Base-by-base conservation (phyloP, 2,888 invertebrate genomes). In the Leptinotarsa juncta region DNA sequence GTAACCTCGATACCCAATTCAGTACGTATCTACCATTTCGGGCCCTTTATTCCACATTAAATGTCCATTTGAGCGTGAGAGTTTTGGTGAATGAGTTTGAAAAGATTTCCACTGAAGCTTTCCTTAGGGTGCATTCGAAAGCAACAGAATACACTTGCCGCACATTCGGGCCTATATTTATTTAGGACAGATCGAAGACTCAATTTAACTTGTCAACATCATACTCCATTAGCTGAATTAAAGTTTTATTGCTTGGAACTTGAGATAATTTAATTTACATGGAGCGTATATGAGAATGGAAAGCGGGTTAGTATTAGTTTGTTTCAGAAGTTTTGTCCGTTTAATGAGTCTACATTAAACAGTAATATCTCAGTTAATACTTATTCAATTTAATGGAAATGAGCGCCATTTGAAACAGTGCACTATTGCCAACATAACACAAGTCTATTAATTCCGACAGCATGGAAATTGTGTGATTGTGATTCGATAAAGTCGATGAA, bases 171-270 rank as follows among this genome's bases (percentile, higher is more conserved):
- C 23, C 20, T 23, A 20, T 57, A 23, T 57, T 57, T 57, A 57
- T 23, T 57, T 57, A 57, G 57, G 57, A 57, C 15, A 57, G 26
- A 57, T 14, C 4, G 57, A 57, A 57, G 23, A 23, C 23, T 57
- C 57, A 20, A 26, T 57, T 57, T 57, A 23, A 57, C 23, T 57
- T 57, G 57, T 57, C 57, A 57, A 57, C 57, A 57, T 57, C 23
- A 57, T 57, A 57, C 57, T 57, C 23, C 57, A 57, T 57, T 57
- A 57, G 23, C 57, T 57, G 23, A 57, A 57, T 57, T 57, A 26
- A 23, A 57, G 23, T 15, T 57, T 57, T 57, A 23, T 57, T 57
- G 57, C 12, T 23, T 57, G 23, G 4, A 57, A 23, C 26, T 57
- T 23, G 15, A 4, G 14, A 12, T 15, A 57, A 15, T 23, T 14